phyloP scores from a whole-genome alignment of 2,888 invertebrate genomes.

The Caradrina kadenii region DNA sequence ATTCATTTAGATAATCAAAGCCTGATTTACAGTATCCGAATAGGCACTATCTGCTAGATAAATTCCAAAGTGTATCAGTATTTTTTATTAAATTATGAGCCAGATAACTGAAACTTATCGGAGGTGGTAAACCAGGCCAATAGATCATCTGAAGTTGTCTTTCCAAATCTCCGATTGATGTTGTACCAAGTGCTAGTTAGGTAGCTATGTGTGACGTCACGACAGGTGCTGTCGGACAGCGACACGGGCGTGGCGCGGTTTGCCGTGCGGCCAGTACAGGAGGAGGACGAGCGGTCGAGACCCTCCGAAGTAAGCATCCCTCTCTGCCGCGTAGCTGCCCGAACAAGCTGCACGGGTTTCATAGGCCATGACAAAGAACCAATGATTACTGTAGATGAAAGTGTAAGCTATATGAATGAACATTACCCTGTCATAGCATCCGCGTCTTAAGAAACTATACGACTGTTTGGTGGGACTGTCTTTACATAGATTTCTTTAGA shows the following conservation, averaged over 20 bases:
- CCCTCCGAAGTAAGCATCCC: slow-evolving; percentile 86
- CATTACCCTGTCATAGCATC: slow-evolving; percentile 35
- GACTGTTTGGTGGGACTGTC: slow-evolving; percentile 4
- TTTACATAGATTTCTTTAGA: slow-evolving; percentile 7
- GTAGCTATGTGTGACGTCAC: slow-evolving; percentile 69
- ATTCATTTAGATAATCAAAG: slow-evolving; percentile 14
- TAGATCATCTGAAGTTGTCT: neutral
- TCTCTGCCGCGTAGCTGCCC: slow-evolving; percentile 50
- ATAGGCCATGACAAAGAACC: slow-evolving; percentile 41
- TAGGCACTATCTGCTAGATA: neutral
- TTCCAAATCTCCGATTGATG: slow-evolving; percentile 47
- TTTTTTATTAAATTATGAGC: neutral
- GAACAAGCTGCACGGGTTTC: slow-evolving; percentile 52
- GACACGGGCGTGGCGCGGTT: slow-evolving; percentile 91
- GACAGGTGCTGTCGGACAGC: slow-evolving; percentile 89
- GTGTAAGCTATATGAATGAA: slow-evolving; percentile 49
- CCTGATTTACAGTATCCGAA: neutral
- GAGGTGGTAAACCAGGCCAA: neutral
- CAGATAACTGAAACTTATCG: neutral
- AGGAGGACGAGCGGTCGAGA: slow-evolving; percentile 91
- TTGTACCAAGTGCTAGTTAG: slow-evolving; percentile 58
- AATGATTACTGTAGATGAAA: slow-evolving; percentile 50
- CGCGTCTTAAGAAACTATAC: slow-evolving; percentile 2
- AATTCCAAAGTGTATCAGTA: neutral
- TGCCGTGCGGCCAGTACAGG: slow-evolving; percentile 92